Conservation (phyloP, 2,113 vertebrate species). For the Corynorhinus townsendii region DNA sequence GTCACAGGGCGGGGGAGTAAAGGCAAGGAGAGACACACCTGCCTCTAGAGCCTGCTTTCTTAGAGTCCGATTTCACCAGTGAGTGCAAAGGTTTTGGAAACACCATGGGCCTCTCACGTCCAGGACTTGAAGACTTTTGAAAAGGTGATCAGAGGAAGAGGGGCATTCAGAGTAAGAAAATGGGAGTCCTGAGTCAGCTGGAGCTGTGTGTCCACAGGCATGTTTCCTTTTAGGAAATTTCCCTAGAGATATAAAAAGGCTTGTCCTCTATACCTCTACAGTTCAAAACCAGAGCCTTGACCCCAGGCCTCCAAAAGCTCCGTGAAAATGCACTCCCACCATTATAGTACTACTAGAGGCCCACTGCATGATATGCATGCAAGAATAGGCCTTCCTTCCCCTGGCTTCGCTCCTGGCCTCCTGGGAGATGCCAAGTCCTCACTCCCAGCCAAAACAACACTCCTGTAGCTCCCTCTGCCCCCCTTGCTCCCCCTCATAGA, state of each 20-base stretch:
- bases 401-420: no score
- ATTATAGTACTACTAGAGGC: no score
- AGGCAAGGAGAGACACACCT: neutral
- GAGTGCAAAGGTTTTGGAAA: neutral
- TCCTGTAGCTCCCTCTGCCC: no score
- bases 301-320: fast-evolving
- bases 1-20: fast-evolving
- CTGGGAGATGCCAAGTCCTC: no score
- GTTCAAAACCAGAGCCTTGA: neutral
- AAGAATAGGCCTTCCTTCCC: no score
- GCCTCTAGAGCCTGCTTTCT: neutral
- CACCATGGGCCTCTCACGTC: neutral
- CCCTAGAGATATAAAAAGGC: neutral
- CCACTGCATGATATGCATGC: no score
- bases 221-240: neutral
- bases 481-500: no score
- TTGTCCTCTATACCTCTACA: neutral
- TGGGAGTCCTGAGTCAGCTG: neutral
- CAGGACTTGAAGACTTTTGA: neutral
- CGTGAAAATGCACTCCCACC: neutral
- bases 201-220: neutral
- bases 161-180: neutral
- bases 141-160: neutral
- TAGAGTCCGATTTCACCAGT: neutral
- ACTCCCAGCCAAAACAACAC: no score